A percentile compares a stretch with the other conserved stretches of the same genome.
Conservation (phyloP, 2,797 vertebrate species). For the Danio tinwini region DNA sequence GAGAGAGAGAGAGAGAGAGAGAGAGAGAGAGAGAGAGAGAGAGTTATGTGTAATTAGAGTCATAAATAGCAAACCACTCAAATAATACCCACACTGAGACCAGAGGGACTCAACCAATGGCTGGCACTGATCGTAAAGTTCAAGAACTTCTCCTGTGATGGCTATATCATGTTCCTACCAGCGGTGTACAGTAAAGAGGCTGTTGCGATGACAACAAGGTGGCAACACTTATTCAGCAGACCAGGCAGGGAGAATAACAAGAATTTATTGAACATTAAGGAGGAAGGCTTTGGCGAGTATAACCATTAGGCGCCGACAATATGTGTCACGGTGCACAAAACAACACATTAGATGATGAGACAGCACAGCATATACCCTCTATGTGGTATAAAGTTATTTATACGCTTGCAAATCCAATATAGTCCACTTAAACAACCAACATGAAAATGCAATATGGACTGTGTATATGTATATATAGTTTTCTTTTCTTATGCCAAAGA, state of each 20-base stretch:
- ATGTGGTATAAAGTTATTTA: conserved; percentile 24
- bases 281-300: conserved; percentile 54
- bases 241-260: conserved; percentile 52
- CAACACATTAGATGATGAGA: conserved; percentile 41
- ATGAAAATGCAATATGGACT: conserved; percentile 33
- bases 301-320: conserved; percentile 54
- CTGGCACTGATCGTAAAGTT: conserved; percentile 55
- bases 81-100: conserved; percentile 37
- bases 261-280: conserved; percentile 59
- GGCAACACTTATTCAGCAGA: conserved; percentile 48
- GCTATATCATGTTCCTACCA: conserved; percentile 57
- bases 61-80: conserved; percentile 31
- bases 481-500: not conserved
- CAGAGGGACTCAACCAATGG: conserved; percentile 22
- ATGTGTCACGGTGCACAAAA: conserved; percentile 47
- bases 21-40: too few relatives aligned
- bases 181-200: conserved; percentile 43
- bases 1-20: too few relatives aligned
- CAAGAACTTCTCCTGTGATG: conserved; percentile 48
- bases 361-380: conserved; percentile 28
- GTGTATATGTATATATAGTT: not conserved
- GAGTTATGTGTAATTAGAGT: conserved; percentile 38
- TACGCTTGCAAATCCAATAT: conserved; percentile 37
- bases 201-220: conserved; percentile 65
- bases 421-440: not conserved